Evolutionary conservation across 2,113 vertebrate species (phyloP), one percentile per base, ranked within the genome.

Genomic region (Balaenoptera acutorostrata): DNA sequence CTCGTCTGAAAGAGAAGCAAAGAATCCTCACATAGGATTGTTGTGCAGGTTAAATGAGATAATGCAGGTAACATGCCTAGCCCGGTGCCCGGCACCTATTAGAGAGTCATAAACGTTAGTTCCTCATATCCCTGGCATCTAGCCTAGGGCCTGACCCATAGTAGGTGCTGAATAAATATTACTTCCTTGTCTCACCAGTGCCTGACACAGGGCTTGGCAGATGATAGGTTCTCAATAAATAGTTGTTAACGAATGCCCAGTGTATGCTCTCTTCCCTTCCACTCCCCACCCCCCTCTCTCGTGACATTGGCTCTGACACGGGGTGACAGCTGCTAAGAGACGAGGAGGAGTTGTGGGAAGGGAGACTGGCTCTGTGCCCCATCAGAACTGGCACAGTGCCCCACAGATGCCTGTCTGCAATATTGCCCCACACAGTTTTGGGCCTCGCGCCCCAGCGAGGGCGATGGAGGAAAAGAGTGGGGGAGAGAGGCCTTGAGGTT

Each of bases 301-400:
- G 71, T 82, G 88, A 94, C 93, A 93, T 72, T 61, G 75, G 78
- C 81, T 96, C 69, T 95, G 97, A 97, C 9, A 74, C 0, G 39
- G 52, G 44, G 27, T 93, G 96, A 95, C 98, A 98, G 97, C 97
- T 98, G 97, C 86, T 95, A 15, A 92, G 93, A 85, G 90, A 68
- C 0, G 15, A 72, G 68, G 82, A 74, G 71, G 82, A 63, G 63
- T 41, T 95, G 83, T 96, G 94, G 97, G 92, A 97, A 96, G 68
- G 71, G 66, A 77, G 89, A 25, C 31, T 93, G 92, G 66, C 96
- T 91, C 80, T 78, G 69, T 95, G 93, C 84, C 52, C 86, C 52
- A 8, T 61, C 91, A 69, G 68, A 27, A 52, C 84, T 96, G 97
- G 97, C 95, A 23, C 36, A 6, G 57, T 21, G 96, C 89, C 96